These are phyloP conservation scores for Dinomys branickii DNA, from an alignment of 2,113 vertebrate species.

Conservation along the genomic window DNA sequence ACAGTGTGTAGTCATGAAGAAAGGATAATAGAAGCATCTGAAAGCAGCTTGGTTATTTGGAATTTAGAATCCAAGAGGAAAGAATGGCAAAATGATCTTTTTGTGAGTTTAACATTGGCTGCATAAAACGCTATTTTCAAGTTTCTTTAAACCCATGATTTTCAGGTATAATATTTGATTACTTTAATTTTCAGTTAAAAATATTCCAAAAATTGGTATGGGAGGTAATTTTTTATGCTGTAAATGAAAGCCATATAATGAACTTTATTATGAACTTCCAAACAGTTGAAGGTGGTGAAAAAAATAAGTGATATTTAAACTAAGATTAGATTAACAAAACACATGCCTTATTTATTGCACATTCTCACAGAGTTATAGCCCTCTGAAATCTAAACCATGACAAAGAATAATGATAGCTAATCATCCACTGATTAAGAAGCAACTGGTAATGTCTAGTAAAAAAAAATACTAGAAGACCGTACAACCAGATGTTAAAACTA, in stretches of 20 bases:
- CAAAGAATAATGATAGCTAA: background rate
- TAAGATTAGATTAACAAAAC: background rate
- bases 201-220: background rate
- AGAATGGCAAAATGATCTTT: conserved; percentile 59
- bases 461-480: background rate
- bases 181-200: conserved; percentile 42
- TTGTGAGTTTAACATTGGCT: conserved; percentile 27
- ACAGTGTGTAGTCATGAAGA: conserved; percentile 44
- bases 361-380: background rate
- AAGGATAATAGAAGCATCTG: conserved; percentile 31
- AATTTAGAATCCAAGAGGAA: conserved; percentile 53
- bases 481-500: background rate
- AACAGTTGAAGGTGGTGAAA: background rate
- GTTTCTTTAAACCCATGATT: background rate
- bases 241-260: background rate
- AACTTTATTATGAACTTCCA: conserved; percentile 31
- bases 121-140: conserved; percentile 27
- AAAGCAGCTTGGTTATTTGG: conserved; percentile 42
- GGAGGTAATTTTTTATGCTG: background rate
- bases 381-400: background rate
- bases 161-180: conserved; percentile 28
- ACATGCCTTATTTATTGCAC: conserved; percentile 8
- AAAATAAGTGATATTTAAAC: background rate
- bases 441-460: background rate
- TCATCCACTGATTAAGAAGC: conserved; percentile 6